These are phyloP conservation scores for Umimayanthus chanpuru DNA, from an alignment of 92 coral and sea anemone genomes.

Conservation along the genomic window DNA sequence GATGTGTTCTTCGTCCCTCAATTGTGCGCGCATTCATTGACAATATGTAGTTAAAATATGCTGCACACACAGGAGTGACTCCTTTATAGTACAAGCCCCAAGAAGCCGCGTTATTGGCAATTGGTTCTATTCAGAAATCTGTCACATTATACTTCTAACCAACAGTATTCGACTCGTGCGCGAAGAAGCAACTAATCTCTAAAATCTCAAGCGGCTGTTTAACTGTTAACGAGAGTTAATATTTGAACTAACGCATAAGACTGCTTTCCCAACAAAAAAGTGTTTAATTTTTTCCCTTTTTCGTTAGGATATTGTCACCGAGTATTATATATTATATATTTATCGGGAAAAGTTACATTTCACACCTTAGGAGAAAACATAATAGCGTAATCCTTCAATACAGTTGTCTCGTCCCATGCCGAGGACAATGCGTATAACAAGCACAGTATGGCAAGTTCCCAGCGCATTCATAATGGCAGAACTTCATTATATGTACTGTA, in stretches of 20 bases:
- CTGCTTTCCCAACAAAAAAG: background rate
- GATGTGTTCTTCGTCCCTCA: background rate
- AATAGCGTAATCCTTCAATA: slow-evolving; percentile 2
- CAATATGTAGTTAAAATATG: slow-evolving; percentile 19
- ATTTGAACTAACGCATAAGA: background rate
- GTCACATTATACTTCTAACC: slow-evolving; percentile 15
- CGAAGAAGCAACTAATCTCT: too few species aligned
- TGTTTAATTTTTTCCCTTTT: background rate
- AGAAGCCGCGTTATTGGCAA: background rate
- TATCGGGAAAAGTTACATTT: slow-evolving; percentile 41
- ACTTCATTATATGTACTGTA: slow-evolving; percentile 8
- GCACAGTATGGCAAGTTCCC: slow-evolving; percentile 36
- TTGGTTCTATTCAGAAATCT: background rate
- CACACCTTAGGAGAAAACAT: slow-evolving; percentile 35
- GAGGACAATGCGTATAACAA: slow-evolving; percentile 23
- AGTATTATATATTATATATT: slow-evolving; percentile 22
- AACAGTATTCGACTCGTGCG: background rate
- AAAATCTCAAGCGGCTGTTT: slow-evolving; percentile 1
- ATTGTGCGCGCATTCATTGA: background rate
- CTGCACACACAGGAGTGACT: background rate
- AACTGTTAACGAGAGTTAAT: background rate
- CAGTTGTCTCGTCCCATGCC: slow-evolving; percentile 38
- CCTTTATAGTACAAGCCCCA: background rate
- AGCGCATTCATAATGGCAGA: slow-evolving; percentile 1
- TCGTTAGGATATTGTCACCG: background rate